Evolutionary conservation across 2,888 invertebrate genomes (phyloP), one percentile per base, ranked within the genome.

Genomic region (Nephrotoma flavescens): DNA sequence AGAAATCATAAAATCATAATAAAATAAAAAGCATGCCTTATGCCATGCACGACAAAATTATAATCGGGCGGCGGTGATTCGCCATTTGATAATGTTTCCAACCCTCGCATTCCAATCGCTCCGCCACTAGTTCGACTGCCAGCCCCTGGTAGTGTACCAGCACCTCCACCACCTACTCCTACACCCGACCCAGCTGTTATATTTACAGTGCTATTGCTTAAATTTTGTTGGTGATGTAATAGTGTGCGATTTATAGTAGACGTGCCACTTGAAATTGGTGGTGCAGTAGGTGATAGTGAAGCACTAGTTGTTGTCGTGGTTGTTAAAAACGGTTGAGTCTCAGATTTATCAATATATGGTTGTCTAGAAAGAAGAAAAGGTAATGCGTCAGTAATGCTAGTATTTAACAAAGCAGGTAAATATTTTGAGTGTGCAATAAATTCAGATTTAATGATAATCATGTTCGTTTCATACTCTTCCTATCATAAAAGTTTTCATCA

Each of bases 21-120:
- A 87, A 87, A 88, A 86, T 88, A 87, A 87, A 91, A 91, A 90
- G 91, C 92, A 92, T 92, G 92, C 92, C 92, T 92, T 91, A 91
- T 91, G 91, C 91, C 92, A 92, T 92, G 92, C 92, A 92, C 91
- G 91, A 92, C 90, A 90, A 90, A 90, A 91, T 92, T 91, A 91
- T 92, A 92, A 90, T 91, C 91, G 88, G 92, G 92, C 89, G 92
- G 92, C 89, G 92, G 92, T 89, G 92, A 91, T 89, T 91, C 90
- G 88, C 89, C 90, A 87, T 90, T 90, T 88, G 88, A 88, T 89
- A 87, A 87, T 89, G 89, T 88, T 90, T 90, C 91, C 91, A 91
- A 91, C 91, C 91, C 91, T 91, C 90, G 90, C 90, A 91, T 90
- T 88, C 90, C 91, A 86, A 90, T 91, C 41, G 90, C 89, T 88